A percentile compares a stretch with the other conserved stretches of the same genome.
phyloP scores from a whole-genome alignment of 2,888 invertebrate genomes.

The Elmis aenea region DNA sequence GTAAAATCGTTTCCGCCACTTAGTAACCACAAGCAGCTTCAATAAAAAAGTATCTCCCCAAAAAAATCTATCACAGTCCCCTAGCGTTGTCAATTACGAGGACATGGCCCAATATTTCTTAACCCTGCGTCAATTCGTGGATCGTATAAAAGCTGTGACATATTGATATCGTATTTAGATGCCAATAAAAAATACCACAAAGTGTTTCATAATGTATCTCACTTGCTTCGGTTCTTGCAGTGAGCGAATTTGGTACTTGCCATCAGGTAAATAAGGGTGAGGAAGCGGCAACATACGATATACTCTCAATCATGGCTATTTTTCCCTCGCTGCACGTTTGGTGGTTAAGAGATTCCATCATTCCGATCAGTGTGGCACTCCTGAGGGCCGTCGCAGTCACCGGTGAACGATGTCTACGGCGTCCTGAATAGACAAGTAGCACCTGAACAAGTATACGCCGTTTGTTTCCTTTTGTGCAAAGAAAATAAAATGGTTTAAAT shows the following conservation, averaged over 20 bases:
- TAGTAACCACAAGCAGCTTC: too few relatives aligned
- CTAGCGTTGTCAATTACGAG: constrained; percentile 14
- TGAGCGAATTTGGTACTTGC: constrained; percentile 10
- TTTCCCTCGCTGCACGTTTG: constrained; percentile 48
- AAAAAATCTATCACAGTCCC: constrained; percentile 14
- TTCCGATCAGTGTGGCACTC: constrained; percentile 49
- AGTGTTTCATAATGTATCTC: constrained; percentile 46
- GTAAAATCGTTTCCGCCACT: too few relatives aligned
- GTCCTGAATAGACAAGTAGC: constrained; percentile 38
- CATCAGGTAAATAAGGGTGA: constrained; percentile 23
- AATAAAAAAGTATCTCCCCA: too few relatives aligned
- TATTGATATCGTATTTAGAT: constrained; percentile 48
- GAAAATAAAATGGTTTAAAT: too few relatives aligned
- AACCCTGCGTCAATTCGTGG: constrained; percentile 15
- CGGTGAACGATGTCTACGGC: constrained; percentile 44
- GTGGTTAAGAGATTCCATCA: constrained; percentile 51
- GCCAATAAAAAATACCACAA: constrained; percentile 48
- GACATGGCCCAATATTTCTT: constrained; percentile 16
- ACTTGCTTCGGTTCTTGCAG: constrained; percentile 12
- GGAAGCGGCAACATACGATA: constrained; percentile 19
- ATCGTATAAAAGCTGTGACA: constrained; percentile 37
- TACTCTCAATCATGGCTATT: constrained; percentile 49
- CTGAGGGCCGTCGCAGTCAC: constrained; percentile 46
- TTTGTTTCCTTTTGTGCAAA: too few relatives aligned
- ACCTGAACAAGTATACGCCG: background rate